phyloP scores from a whole-genome alignment of 2,888 invertebrate species.

The Lathronympha strigana region DNA sequence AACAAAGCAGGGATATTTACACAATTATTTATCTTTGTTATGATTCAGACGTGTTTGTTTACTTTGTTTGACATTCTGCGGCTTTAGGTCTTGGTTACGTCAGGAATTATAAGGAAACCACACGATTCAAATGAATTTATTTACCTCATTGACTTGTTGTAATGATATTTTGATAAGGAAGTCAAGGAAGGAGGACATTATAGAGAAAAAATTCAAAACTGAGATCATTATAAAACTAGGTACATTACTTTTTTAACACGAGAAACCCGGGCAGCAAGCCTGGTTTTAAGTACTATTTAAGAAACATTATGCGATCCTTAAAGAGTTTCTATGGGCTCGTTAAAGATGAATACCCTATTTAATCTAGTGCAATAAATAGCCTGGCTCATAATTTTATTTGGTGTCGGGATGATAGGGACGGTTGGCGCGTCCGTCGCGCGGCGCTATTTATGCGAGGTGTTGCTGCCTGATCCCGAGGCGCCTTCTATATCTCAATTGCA shows the following conservation, averaged over 20 bases:
- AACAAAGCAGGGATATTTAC: not conserved
- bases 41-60: slow-evolving; percentile 11
- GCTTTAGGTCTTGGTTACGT: not conserved
- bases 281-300: slow-evolving; percentile 21
- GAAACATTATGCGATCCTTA: slow-evolving; percentile 40
- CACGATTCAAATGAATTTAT: slow-evolving; percentile 5
- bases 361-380: slow-evolving; percentile 66
- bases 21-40: not conserved
- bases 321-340: slow-evolving; percentile 48
- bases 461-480: slow-evolving; percentile 65
- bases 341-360: slow-evolving; percentile 55
- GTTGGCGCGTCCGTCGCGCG: slow-evolving; percentile 59
- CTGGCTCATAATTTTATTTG: slow-evolving; percentile 72
- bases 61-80: slow-evolving; percentile 6
- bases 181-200: no score
- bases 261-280: slow-evolving; percentile 13
- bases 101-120: slow-evolving; percentile 3
- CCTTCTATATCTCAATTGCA: slow-evolving; percentile 76
- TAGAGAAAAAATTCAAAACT: no score
- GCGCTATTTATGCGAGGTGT: slow-evolving; percentile 74
- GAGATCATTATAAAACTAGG: no score
- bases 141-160: not conserved
- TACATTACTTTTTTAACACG: not conserved
- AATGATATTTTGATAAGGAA: no score
- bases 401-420: slow-evolving; percentile 67